These are phyloP conservation scores for Nannobrachium achirus DNA, from an alignment of 2,113 vertebrate species.

Conservation along the genomic window DNA sequence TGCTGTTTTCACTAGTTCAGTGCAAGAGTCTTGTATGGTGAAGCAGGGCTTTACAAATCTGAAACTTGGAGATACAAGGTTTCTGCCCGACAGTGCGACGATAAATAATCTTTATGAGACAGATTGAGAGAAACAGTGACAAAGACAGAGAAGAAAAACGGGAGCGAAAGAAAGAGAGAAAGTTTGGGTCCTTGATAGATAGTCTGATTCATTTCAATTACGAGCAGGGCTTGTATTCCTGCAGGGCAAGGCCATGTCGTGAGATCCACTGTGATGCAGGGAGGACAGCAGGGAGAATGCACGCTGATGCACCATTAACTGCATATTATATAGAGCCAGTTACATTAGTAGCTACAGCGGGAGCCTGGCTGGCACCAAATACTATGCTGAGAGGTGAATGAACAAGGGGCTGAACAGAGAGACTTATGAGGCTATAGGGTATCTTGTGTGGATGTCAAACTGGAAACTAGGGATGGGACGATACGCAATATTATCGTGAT, in stretches of 20 bases:
- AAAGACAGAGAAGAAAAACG: not conserved
- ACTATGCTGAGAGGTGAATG: slow-evolving; percentile 35
- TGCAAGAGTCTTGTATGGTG: no score
- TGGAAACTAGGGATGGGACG: no score
- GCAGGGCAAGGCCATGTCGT: slow-evolving; percentile 73
- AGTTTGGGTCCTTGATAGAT: slow-evolving; percentile 56
- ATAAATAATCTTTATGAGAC: not conserved
- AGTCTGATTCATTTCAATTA: slow-evolving; percentile 78
- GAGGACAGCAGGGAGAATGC: slow-evolving; percentile 62
- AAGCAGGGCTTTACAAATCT: no score
- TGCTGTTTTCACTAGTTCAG: no score
- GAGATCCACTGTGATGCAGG: slow-evolving; percentile 69
- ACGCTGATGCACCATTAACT: slow-evolving; percentile 72
- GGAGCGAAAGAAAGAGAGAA: slow-evolving; percentile 6
- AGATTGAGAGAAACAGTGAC: slow-evolving; percentile 38
- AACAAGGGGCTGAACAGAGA: slow-evolving; percentile 21
- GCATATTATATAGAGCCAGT: slow-evolving; percentile 73
- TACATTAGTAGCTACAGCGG: slow-evolving; percentile 53
- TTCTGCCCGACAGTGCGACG: no score
- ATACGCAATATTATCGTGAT: no score
- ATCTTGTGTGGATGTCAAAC: not conserved
- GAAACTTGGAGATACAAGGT: no score
- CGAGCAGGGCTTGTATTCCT: slow-evolving; percentile 74
- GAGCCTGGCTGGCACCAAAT: slow-evolving; percentile 40
- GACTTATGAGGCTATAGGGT: slow-evolving; percentile 13